These are phyloP conservation scores for Cavia porcellus DNA, from an alignment of 2,113 vertebrate genomes.

Conservation along the genomic window DNA sequence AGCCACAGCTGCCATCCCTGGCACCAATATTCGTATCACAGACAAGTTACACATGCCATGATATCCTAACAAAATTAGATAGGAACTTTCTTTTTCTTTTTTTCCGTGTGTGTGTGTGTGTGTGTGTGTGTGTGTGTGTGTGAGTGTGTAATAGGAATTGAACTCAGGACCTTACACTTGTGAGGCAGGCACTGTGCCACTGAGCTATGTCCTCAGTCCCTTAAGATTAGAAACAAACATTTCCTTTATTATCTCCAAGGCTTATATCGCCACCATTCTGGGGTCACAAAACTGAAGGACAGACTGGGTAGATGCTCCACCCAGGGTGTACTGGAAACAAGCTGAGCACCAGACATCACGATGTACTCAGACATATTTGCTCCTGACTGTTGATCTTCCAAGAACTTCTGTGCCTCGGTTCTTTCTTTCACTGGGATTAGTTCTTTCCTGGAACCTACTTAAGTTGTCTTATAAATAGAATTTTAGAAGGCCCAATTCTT, in stretches of 20 bases:
- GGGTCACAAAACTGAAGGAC: not conserved
- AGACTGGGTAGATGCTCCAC: not conserved
- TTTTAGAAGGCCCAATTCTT: not conserved
- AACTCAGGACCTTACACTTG: no score
- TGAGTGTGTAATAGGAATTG: no score
- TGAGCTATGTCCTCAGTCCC: no score
- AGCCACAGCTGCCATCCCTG: not conserved
- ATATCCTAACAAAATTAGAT: not conserved
- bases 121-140: no score
- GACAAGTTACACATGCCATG: not conserved
- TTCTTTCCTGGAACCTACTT: not conserved
- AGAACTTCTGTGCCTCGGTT: not conserved
- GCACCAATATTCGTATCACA: not conserved
- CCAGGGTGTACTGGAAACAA: not conserved
- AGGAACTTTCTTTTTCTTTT: no score
- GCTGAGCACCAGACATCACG: not conserved
- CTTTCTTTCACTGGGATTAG: not conserved
- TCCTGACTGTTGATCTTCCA: not conserved
- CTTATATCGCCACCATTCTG: not conserved
- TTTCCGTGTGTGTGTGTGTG: no score
- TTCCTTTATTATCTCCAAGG: conserved; percentile 44
- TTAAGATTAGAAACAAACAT: not conserved
- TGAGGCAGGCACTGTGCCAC: no score
- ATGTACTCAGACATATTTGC: not conserved
- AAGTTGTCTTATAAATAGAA: conserved; percentile 25